A percentile compares a stretch with the other conserved stretches of the same genome.
These are phyloP conservation scores for Maccullochella peelii DNA, from an alignment of 2,113 vertebrate species.

Conservation along the genomic window DNA sequence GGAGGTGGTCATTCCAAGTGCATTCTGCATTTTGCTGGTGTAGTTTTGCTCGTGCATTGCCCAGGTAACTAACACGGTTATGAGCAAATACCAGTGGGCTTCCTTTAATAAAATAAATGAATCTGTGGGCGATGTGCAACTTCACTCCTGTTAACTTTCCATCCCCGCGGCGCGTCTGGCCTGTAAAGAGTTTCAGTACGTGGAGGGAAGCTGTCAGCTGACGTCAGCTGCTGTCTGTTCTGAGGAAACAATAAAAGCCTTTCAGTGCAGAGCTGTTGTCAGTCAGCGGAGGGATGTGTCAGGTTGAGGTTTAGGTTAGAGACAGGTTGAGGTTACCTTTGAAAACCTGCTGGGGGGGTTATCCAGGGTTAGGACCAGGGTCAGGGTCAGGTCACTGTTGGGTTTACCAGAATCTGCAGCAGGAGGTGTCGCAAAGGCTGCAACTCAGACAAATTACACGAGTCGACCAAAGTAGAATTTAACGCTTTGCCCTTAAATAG, in stretches of 20 bases:
- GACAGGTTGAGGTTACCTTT: constrained; percentile 40
- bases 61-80: too few relatives aligned
- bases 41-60: too few relatives aligned
- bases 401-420: constrained; percentile 41
- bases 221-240: constrained; percentile 2
- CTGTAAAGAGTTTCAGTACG: background rate
- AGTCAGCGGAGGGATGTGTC: background rate
- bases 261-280: background rate
- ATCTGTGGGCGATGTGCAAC: background rate
- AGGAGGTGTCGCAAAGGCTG: background rate
- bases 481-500: too few relatives aligned
- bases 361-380: constrained; percentile 9
- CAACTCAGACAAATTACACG: background rate
- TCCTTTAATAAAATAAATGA: background rate
- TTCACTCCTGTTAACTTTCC: background rate
- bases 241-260: constrained; percentile 1
- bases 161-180: background rate
- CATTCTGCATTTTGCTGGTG: too few relatives aligned
- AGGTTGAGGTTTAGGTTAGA: constrained; percentile 17
- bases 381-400: background rate
- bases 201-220: constrained; percentile 3
- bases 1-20: too few relatives aligned
- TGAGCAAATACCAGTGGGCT: too few relatives aligned
- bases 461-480: too few relatives aligned
- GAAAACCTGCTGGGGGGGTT: constrained; percentile 34